phyloP scores from a whole-genome alignment of 2,888 invertebrate genomes.

The Eremobia ochroleuca region DNA sequence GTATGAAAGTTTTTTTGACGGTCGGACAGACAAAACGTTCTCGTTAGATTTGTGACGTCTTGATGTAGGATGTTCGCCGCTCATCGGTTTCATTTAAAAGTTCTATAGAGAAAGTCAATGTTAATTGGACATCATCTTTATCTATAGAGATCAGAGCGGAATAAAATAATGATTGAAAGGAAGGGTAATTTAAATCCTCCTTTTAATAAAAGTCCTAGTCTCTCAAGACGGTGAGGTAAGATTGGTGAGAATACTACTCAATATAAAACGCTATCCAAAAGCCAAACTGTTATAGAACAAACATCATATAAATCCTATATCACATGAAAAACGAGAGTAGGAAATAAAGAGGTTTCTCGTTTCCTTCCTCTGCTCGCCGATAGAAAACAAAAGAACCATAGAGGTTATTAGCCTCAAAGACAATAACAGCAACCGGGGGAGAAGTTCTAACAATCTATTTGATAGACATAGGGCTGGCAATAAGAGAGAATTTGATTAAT shows the following conservation, averaged over 20 bases:
- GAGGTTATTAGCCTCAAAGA: conserved; percentile 33
- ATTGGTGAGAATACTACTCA: background rate
- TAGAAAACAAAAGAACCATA: conserved; percentile 36
- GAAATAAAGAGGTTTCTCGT: conserved; percentile 33
- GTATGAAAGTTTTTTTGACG: background rate
- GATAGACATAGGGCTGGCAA: conserved; percentile 27
- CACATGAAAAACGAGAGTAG: conserved; percentile 35
- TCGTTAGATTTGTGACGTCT: background rate
- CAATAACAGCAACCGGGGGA: conserved; percentile 35
- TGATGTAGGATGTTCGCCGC: background rate
- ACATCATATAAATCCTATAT: background rate
- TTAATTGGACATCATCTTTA: background rate
- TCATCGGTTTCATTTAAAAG: background rate
- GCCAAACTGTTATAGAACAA: background rate
- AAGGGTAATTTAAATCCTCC: background rate
- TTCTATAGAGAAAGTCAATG: background rate
- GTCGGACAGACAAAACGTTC: background rate
- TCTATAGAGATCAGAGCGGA: background rate
- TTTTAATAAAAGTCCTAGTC: background rate
- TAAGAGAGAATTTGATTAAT: background rate
- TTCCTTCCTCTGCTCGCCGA: conserved; percentile 8
- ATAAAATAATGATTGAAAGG: background rate
- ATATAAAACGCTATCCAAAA: background rate
- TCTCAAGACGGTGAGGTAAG: background rate
- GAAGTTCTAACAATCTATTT: conserved; percentile 21